These are phyloP conservation scores for Diceros bicornis DNA, from an alignment of 2,797 vertebrate species.

Conservation along the genomic window DNA sequence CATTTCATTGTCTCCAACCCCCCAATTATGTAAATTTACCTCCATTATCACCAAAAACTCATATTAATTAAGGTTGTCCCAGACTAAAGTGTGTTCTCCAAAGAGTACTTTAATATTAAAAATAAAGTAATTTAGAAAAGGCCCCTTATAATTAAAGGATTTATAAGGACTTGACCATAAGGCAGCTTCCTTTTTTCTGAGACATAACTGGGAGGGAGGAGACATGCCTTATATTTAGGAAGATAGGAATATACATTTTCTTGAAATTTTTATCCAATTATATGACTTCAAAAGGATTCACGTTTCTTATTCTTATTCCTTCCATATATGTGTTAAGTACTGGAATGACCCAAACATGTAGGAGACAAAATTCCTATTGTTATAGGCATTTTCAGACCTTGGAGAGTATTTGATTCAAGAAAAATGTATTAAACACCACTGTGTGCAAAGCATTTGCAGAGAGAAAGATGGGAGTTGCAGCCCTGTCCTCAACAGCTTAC, in stretches of 20 bases:
- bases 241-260: not conserved
- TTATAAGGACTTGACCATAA: conserved; percentile 47
- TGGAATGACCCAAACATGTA: not conserved
- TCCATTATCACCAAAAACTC: conserved; percentile 40
- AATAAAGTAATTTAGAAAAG: conserved; percentile 46
- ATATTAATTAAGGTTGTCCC: conserved; percentile 2
- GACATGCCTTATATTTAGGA: conserved; percentile 5
- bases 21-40: conserved; percentile 41
- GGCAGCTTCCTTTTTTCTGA: not conserved
- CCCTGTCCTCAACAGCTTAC: conserved; percentile 7
- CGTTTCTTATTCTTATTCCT: conserved; percentile 26
- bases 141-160: conserved; percentile 26
- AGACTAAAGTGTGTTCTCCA: conserved; percentile 21
- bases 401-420: conserved; percentile 41
- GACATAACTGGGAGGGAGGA: not conserved
- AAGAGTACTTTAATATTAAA: conserved; percentile 61
- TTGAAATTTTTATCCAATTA: conserved; percentile 10
- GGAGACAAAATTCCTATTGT: not conserved
- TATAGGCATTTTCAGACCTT: conserved; percentile 17
- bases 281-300: conserved; percentile 28
- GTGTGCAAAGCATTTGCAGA: conserved; percentile 15
- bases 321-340: not conserved
- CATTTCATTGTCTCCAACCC: conserved; percentile 12
- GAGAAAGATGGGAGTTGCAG: not conserved
- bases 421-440: conserved; percentile 33